Conservation (phyloP, 2,888 invertebrate species). For the Coecobrya sp. region DNA sequence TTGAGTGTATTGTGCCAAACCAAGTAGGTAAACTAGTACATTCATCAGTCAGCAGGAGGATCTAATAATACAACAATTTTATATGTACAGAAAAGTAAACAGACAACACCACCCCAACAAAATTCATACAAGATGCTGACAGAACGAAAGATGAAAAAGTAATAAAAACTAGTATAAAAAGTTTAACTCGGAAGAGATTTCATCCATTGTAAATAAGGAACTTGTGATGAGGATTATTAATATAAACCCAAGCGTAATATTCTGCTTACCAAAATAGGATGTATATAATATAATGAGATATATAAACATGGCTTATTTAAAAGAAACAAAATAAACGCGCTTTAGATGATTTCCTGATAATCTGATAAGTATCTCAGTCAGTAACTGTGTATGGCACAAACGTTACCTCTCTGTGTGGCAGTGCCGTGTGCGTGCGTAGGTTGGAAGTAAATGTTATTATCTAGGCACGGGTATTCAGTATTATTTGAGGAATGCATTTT, state of each 20-base stretch:
- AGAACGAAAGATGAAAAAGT: constrained; percentile 35
- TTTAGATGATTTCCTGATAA: constrained; percentile 71
- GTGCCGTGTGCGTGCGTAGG: background rate
- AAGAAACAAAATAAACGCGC: constrained; percentile 49
- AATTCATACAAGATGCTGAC: constrained; percentile 50
- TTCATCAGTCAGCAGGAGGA: constrained; percentile 20
- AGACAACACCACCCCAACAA: constrained; percentile 19
- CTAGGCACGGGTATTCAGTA: constrained; percentile 54
- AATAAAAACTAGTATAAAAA: constrained; percentile 51
- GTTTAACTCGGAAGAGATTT: constrained; percentile 71
- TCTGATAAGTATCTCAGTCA: constrained; percentile 10
- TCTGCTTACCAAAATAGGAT: constrained; percentile 42
- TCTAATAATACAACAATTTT: background rate
- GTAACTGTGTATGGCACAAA: constrained; percentile 49
- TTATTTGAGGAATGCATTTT: constrained; percentile 47
- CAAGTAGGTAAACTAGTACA: constrained; percentile 33
- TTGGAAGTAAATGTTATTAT: background rate
- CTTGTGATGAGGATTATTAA: constrained; percentile 22
- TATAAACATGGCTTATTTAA: constrained; percentile 41
- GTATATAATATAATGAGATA: background rate
- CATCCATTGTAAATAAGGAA: constrained; percentile 52
- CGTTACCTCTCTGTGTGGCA: background rate
- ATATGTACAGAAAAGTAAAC: constrained; percentile 37
- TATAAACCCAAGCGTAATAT: background rate
- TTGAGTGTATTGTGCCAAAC: constrained; percentile 3